Conservation (phyloP, 2,797 vertebrate genomes). For the Lophius americanus region DNA sequence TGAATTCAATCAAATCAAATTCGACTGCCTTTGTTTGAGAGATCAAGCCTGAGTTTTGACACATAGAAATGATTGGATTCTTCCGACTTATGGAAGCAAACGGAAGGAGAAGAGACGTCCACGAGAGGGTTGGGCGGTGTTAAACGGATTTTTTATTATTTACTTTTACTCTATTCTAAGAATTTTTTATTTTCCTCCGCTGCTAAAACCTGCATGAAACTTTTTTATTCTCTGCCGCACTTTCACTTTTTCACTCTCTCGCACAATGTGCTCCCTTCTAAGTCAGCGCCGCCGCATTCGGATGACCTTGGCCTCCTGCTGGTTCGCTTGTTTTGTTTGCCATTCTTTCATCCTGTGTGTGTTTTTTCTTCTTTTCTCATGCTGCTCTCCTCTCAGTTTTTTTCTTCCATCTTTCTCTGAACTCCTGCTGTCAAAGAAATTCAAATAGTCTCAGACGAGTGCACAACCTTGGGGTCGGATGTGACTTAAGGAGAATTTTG, state of each 20-base stretch:
- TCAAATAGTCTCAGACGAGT: slow-evolving; percentile 43
- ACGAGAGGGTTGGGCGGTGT: slow-evolving; percentile 5
- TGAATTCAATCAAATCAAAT: slow-evolving; percentile 82
- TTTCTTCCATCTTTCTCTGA: slow-evolving; percentile 49
- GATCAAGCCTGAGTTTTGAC: slow-evolving; percentile 80
- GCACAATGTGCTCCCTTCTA: slow-evolving; percentile 24
- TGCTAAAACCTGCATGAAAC: neutral
- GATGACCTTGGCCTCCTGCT: slow-evolving; percentile 68
- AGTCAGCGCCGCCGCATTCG: slow-evolving; percentile 39
- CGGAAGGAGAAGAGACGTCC: slow-evolving; percentile 23
- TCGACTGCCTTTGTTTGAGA: slow-evolving; percentile 81
- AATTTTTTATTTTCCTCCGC: neutral
- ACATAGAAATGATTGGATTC: slow-evolving; percentile 81
- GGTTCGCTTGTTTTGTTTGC: slow-evolving; percentile 68
- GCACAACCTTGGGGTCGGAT: slow-evolving; percentile 33
- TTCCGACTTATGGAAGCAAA: slow-evolving; percentile 55
- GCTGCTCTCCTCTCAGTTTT: slow-evolving; percentile 37
- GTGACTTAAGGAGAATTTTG: slow-evolving; percentile 13
- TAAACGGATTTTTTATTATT: neutral
- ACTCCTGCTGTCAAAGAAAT: slow-evolving; percentile 64
- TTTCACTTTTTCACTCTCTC: slow-evolving; percentile 15
- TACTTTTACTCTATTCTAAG: too few species aligned
- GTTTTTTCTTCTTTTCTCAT: slow-evolving; percentile 25
- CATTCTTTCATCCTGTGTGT: slow-evolving; percentile 58
- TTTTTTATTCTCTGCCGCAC: slow-evolving; percentile 5